phyloP scores from a whole-genome alignment of 2,888 invertebrate species.

The Papilio elwesi region DNA sequence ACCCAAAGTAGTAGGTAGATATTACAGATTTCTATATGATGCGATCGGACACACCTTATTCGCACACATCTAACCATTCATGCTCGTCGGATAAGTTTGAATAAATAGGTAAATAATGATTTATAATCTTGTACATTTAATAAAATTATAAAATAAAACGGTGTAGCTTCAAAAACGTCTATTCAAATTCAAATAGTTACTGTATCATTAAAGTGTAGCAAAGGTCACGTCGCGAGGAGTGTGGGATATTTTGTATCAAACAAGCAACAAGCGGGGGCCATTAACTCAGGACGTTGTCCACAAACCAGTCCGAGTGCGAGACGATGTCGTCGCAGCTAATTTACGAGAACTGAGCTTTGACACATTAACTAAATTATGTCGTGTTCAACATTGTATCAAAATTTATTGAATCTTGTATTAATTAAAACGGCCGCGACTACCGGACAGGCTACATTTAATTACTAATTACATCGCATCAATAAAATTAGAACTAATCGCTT shows the following conservation, averaged over 20 bases:
- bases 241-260: slow-evolving; percentile 59
- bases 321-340: slow-evolving; percentile 42
- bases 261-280: slow-evolving; percentile 39
- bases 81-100: too few species aligned
- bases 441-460: neutral
- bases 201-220: slow-evolving; percentile 35
- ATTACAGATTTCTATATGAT: too few species aligned
- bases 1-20: too few species aligned
- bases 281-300: slow-evolving; percentile 53
- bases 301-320: slow-evolving; percentile 54
- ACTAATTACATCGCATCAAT: neutral
- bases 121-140: too few species aligned
- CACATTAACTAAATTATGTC: slow-evolving; percentile 42
- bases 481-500: slow-evolving; percentile 12
- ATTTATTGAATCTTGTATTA: slow-evolving; percentile 37
- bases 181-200: slow-evolving; percentile 21
- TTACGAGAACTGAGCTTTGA: slow-evolving; percentile 43
- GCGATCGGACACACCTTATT: too few species aligned
- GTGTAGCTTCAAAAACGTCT: slow-evolving; percentile 6
- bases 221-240: slow-evolving; percentile 44
- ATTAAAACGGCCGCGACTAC: slow-evolving; percentile 17
- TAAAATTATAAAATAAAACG: neutral
- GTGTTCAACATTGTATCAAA: slow-evolving; percentile 41
- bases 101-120: neutral
- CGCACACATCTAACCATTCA: too few species aligned